Conservation (phyloP, 2,113 vertebrate species). For the Numenius arquata region DNA sequence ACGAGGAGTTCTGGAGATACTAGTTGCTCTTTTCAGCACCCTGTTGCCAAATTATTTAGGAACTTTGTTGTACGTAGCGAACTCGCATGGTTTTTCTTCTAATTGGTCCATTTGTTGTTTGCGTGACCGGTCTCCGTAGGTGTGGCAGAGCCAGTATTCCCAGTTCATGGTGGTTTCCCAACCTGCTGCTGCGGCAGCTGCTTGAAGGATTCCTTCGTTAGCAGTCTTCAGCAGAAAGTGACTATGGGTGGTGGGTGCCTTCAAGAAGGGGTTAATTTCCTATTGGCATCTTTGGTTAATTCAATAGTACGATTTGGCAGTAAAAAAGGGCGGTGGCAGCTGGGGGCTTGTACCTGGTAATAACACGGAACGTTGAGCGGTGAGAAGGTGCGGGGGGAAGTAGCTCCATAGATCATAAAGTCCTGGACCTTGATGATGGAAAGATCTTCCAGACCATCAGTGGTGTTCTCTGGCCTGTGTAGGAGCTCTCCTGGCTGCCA, state of each 20-base stretch:
- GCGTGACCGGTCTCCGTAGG: background rate
- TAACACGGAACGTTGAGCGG: background rate
- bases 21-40: background rate
- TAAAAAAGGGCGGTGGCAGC: background rate
- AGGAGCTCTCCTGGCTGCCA: background rate
- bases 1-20: background rate
- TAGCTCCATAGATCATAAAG: background rate
- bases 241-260: background rate
- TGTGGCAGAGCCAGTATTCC: background rate
- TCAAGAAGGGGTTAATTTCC: background rate
- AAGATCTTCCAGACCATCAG: too few relatives aligned
- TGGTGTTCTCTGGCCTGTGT: rapidly evolving
- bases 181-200: background rate
- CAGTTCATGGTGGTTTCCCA: background rate
- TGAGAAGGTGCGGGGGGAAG: background rate
- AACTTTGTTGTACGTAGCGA: background rate
- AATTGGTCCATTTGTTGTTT: background rate
- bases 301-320: background rate
- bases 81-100: background rate
- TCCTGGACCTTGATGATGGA: background rate
- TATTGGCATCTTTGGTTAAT: background rate
- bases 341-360: background rate
- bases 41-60: background rate
- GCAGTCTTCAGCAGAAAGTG: background rate
- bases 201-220: background rate